These are phyloP conservation scores for Aplysina aerophoba DNA, from an alignment of 37 sponge, comb jelly and placozoan species.

Conservation along the genomic window DNA sequence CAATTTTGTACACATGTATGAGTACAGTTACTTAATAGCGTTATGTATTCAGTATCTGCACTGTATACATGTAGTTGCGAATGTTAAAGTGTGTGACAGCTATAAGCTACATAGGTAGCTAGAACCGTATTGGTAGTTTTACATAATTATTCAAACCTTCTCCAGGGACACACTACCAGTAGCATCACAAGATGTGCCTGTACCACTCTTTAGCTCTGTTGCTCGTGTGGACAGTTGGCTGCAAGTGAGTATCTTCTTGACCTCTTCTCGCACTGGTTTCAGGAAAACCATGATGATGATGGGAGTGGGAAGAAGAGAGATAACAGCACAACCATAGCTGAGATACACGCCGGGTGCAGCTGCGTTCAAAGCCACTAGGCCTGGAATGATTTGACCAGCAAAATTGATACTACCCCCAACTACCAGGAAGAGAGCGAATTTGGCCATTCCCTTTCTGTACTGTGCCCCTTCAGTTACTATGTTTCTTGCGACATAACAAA, in stretches of 20 bases:
- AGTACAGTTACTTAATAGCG: too few relatives aligned
- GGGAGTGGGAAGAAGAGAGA: not conserved
- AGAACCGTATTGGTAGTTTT: too few relatives aligned
- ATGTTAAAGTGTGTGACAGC: too few relatives aligned
- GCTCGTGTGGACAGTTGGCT: too few relatives aligned
- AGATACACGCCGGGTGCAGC: not conserved
- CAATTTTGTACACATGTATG: too few relatives aligned
- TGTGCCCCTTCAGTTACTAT: not conserved
- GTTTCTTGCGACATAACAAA: not conserved
- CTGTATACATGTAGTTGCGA: too few relatives aligned
- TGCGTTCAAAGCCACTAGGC: not conserved
- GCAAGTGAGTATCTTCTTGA: not conserved
- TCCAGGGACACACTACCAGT: too few relatives aligned
- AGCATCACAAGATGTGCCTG: too few relatives aligned
- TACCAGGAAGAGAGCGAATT: not conserved
- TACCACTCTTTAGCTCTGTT: too few relatives aligned
- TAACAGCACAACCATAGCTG: not conserved
- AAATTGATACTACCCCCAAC: not conserved
- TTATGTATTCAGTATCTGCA: too few relatives aligned
- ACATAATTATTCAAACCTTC: too few relatives aligned
- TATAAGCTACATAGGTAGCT: too few relatives aligned
- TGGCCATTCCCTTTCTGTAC: constrained; percentile 3
- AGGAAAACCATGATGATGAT: not conserved
- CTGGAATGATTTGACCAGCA: not conserved
- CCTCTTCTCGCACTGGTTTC: not conserved